These are phyloP conservation scores for Rhagoletis pomonella DNA, from an alignment of 1,140 invertebrate genomes.

Conservation along the genomic window DNA sequence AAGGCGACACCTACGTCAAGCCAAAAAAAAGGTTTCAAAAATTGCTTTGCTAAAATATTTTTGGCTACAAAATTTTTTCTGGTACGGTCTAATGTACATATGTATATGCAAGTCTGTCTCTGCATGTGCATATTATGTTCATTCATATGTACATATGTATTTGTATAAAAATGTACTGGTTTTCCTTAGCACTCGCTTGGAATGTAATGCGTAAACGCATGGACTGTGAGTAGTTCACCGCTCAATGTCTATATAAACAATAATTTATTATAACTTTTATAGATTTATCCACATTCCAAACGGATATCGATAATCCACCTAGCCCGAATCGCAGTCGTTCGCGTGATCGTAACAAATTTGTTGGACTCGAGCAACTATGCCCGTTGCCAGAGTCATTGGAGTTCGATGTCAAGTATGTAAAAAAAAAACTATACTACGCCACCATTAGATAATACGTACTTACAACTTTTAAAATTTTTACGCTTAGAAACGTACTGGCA, in stretches of 20 bases:
- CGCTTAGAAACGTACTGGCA: conserved; percentile 89
- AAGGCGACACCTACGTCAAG: no score
- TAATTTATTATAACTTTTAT: not conserved
- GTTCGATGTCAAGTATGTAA: conserved; percentile 88
- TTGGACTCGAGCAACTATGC: conserved; percentile 78
- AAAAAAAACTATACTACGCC: not conserved
- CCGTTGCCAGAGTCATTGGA: conserved; percentile 89
- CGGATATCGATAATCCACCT: conserved; percentile 79
- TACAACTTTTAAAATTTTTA: not conserved
- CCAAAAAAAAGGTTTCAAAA: no score
- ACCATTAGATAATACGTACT: not conserved
- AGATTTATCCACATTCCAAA: conserved; percentile 87
- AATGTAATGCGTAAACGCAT: conserved; percentile 90
- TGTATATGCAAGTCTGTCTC: no score
- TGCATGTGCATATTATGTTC: no score
- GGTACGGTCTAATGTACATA: no score
- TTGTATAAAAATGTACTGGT: not conserved
- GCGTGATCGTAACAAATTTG: conserved; percentile 76
- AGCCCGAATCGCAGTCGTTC: conserved; percentile 75
- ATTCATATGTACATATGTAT: not conserved
- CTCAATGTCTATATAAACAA: not conserved
- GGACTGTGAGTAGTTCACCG: conserved; percentile 84
- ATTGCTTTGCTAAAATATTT: no score
- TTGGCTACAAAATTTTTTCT: no score
- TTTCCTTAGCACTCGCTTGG: conserved; percentile 86